Base-by-base conservation (phyloP, 2,113 vertebrate genomes). In the Cairina moschata region DNA sequence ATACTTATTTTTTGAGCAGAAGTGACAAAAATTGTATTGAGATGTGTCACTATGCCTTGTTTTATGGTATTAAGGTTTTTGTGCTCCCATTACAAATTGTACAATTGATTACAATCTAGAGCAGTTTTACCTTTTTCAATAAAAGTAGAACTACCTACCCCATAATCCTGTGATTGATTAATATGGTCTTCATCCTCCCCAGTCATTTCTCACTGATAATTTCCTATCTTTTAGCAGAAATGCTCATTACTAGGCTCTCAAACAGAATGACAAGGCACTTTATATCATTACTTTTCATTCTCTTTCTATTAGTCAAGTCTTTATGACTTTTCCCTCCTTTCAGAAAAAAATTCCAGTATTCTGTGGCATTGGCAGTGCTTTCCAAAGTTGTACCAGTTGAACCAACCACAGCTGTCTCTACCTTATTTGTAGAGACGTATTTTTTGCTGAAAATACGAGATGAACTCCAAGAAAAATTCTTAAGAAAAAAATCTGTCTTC, bases 151-250 rank as follows among this genome's bases (percentile, higher is more conserved):
- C 90, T 77, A 29, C 46, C 88, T 83, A 65, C 72, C 78, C 62
- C 59, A 0, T 83, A 36, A 55, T 78, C 8, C 9, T 85, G 88
- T 75, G 86, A 54, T 65, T 89, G 83, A 94, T 93, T 89, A 63
- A 75, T 85, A 54, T 8, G 46, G 11, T 84, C 52, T 92, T 86
- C 79, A 52, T 84, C 83, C 52, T 91, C 52, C 65, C 13, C 32
- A 31, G 66, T 78, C 60, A 81, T 93, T 94, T 81, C 73, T 84
- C 29, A 65, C n/a, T 91, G 65, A 38, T 95, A 46, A 86, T 88
- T 93, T 88, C 52, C 52, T 62, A 46, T 29, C 65, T 92, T 92
- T 63, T 75, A 81, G 32, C 56, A 89, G 86, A 86, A 78, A 91
- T 75, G 28, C 60, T 91, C 63, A 44, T 68, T 93, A 38, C 21